Evolutionary conservation across 2,113 vertebrate genomes (phyloP), one percentile per base, ranked within the genome.

Genomic region (Patagioenas fasciata): DNA sequence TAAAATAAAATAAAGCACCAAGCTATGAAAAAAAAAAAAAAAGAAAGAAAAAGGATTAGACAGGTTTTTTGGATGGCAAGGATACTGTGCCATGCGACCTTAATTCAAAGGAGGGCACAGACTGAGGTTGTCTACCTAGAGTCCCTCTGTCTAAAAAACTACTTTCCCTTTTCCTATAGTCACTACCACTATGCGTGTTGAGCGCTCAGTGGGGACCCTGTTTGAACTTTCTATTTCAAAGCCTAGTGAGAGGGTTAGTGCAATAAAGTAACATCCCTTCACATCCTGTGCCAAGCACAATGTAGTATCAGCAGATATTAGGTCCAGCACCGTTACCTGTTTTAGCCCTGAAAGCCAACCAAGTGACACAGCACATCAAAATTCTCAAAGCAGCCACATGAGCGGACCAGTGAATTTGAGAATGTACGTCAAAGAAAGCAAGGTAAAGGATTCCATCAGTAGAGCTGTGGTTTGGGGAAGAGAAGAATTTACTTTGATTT

Each of bases 221-320:
- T 86, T 96, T 97, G 69, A 98, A 95, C 89, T 91, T 96, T 92
- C 92, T 93, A 93, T 96, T 97, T 96, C 84, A 89, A 97, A 97
- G 96, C 66, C 91, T 62, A 93, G 70, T 85, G 85, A 97, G 93
- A 96, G 61, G 31, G 53, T 72, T 96, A 85, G 93, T 82, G 85
- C 91, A 96, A 95, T 94, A 88, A 91, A 91, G 57, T 15, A 96
- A 92, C 70, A 94, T 85, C 58, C 42, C 80, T 89, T 96, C 61
- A 78, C 71, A 94, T 61, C 38, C 53, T 69, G 64, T 86, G 93
- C 92, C 93, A 97, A 95, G 88, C 81, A 94, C 92, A 93, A 54
- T 36, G 66, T 79, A 95, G 4, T 60, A 94, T 77, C 81, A 96
- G 89, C 81, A 96, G 84, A 92, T 48, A 91, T 58, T 88, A 77